Evolutionary conservation across 2,113 vertebrate genomes (phyloP).

Genomic region (Campylorhamphus procurvoides): DNA sequence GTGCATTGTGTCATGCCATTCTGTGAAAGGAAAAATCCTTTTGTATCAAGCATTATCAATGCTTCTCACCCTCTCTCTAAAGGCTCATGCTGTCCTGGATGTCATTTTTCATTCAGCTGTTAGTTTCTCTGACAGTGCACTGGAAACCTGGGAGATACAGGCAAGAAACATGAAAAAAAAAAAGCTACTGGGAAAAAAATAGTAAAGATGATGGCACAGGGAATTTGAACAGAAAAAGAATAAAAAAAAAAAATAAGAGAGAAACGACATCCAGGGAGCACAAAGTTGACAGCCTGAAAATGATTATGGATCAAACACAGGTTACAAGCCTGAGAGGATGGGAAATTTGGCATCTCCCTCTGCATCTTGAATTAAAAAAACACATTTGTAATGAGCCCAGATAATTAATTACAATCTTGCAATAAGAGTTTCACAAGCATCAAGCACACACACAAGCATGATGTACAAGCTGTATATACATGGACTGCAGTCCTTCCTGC

Average conservation of each 20-base stretch:
- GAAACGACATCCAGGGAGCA: not conserved
- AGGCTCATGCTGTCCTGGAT: not conserved
- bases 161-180: not conserved
- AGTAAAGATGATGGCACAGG: not conserved
- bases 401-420: not conserved
- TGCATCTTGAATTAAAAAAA: not conserved
- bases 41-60: not conserved
- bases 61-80: not conserved
- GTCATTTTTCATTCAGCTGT: not conserved
- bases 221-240: not conserved
- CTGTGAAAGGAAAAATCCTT: not conserved
- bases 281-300: not conserved
- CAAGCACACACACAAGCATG: rapidly evolving
- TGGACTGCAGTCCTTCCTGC: not conserved
- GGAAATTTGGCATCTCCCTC: not conserved
- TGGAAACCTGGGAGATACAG: not conserved
- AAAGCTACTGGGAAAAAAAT: not conserved
- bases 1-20: not conserved
- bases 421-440: not conserved
- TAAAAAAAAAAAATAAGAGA: not conserved
- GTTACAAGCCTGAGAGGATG: not conserved
- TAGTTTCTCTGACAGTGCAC: not conserved
- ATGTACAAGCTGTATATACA: not conserved
- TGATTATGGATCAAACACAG: not conserved
- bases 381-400: not conserved